Evolutionary conservation across 2,888 invertebrate species (phyloP).

Genomic region (Tricholauxania praeusta): DNA sequence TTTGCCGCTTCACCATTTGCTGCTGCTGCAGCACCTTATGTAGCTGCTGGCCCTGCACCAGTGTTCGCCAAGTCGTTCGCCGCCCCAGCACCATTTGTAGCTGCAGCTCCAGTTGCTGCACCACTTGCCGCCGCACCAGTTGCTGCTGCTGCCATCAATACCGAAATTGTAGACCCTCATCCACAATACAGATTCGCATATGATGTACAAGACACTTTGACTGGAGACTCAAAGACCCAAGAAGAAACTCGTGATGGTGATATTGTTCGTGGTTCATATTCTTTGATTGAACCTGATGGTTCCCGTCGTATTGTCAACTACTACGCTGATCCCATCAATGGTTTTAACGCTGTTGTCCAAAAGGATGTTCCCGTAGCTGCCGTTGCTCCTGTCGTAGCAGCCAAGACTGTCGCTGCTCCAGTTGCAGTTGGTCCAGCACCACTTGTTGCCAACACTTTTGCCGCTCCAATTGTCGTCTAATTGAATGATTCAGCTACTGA

Average conservation of each 20-base stretch:
- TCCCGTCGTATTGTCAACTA: constrained; percentile 69
- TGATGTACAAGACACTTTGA: constrained; percentile 69
- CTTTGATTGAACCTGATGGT: constrained; percentile 69
- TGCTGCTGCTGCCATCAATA: constrained; percentile 51
- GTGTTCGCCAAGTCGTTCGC: constrained; percentile 47
- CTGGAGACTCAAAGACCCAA: constrained; percentile 70
- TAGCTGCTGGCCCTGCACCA: constrained; percentile 42
- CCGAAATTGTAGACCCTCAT: constrained; percentile 67
- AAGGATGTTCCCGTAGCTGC: constrained; percentile 67
- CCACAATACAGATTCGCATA: constrained; percentile 70
- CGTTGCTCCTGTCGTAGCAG: constrained; percentile 66
- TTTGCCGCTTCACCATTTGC: constrained; percentile 53
- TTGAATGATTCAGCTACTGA: not conserved
- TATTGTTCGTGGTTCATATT: constrained; percentile 69
- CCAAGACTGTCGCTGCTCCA: constrained; percentile 57
- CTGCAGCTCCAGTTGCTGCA: constrained; percentile 49
- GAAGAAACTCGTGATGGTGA: constrained; percentile 69
- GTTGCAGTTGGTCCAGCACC: constrained; percentile 59
- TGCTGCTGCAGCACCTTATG: constrained; percentile 49
- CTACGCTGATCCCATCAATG: constrained; percentile 69
- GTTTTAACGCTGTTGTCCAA: constrained; percentile 70
- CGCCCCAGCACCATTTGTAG: constrained; percentile 49
- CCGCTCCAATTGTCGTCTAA: constrained; percentile 61
- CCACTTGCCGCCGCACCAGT: constrained; percentile 48
- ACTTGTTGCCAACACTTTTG: constrained; percentile 57